Conservation (phyloP, 2,888 invertebrate species). For the Callimorpha dominula region DNA sequence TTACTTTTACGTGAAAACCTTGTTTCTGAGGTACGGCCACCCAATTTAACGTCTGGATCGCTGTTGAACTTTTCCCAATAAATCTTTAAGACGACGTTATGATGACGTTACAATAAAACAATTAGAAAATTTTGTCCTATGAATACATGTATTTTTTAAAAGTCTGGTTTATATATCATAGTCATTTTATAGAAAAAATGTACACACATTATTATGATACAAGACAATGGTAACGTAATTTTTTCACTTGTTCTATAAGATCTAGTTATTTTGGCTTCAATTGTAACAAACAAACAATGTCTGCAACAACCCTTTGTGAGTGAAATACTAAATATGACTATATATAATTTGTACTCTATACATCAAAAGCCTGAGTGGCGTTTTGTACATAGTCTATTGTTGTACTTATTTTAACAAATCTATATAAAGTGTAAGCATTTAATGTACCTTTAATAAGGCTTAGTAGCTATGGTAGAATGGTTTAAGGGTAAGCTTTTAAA, state of each 20-base stretch:
- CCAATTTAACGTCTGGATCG: background rate
- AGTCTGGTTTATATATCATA: no score
- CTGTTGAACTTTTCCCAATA: background rate
- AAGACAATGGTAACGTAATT: background rate
- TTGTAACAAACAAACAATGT: slow-evolving; percentile 52
- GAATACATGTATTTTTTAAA: no score
- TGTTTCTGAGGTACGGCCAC: no score
- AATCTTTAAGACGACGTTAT: background rate
- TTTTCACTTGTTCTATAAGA: background rate
- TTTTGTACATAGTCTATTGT: slow-evolving; percentile 47
- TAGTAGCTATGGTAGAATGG: slow-evolving; percentile 12
- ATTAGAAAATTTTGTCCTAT: no score
- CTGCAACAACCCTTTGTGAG: slow-evolving; percentile 56
- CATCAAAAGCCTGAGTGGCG: slow-evolving; percentile 60
- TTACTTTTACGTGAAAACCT: no score
- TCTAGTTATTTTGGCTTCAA: slow-evolving; percentile 23
- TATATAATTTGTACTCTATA: slow-evolving; percentile 49
- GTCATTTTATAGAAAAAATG: background rate
- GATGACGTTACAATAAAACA: background rate
- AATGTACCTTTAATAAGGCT: slow-evolving; percentile 16
- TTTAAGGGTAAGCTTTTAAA: slow-evolving; percentile 7
- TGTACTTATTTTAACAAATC: slow-evolving; percentile 27
- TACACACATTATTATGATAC: background rate
- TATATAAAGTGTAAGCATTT: slow-evolving; percentile 23
- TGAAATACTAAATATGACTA: slow-evolving; percentile 47